These are phyloP conservation scores for Antennarius maculatus DNA, from an alignment of 2,797 vertebrate genomes.

Conservation along the genomic window DNA sequence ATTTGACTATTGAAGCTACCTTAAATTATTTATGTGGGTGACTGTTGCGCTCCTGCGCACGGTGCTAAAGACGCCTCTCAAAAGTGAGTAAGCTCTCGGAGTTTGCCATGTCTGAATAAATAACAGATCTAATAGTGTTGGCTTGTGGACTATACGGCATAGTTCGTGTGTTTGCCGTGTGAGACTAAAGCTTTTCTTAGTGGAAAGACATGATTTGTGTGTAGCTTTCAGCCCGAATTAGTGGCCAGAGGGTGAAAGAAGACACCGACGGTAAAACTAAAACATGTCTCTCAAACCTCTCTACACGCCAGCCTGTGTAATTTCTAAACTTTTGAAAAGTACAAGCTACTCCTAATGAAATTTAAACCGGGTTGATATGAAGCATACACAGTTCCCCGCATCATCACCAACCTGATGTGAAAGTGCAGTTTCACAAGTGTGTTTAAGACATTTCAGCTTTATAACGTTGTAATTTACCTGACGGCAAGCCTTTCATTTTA, in stretches of 20 bases:
- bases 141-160: slow-evolving; percentile 34
- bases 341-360: slow-evolving; percentile 48
- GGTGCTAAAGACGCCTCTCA: slow-evolving; percentile 7
- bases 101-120: slow-evolving; percentile 19
- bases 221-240: slow-evolving; percentile 77
- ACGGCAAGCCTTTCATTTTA: slow-evolving; percentile 55
- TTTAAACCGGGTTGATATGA: slow-evolving; percentile 14
- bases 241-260: slow-evolving; percentile 79
- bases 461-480: slow-evolving; percentile 61
- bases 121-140: slow-evolving; percentile 42
- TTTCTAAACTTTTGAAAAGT: slow-evolving; percentile 44
- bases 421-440: slow-evolving; percentile 33
- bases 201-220: slow-evolving; percentile 75
- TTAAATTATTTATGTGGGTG: not conserved
- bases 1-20: not conserved
- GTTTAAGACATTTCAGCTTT: slow-evolving; percentile 38
- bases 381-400: slow-evolving; percentile 19
- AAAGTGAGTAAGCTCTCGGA: not conserved
- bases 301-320: slow-evolving; percentile 34
- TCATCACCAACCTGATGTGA: slow-evolving; percentile 1
- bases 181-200: slow-evolving; percentile 44
- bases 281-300: slow-evolving; percentile 45
- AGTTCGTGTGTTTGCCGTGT: slow-evolving; percentile 29
- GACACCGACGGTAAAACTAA: slow-evolving; percentile 72
- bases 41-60: slow-evolving; percentile 13